These are phyloP conservation scores for Danionella dracula DNA, from an alignment of 2,797 vertebrate genomes.

Conservation along the genomic window DNA sequence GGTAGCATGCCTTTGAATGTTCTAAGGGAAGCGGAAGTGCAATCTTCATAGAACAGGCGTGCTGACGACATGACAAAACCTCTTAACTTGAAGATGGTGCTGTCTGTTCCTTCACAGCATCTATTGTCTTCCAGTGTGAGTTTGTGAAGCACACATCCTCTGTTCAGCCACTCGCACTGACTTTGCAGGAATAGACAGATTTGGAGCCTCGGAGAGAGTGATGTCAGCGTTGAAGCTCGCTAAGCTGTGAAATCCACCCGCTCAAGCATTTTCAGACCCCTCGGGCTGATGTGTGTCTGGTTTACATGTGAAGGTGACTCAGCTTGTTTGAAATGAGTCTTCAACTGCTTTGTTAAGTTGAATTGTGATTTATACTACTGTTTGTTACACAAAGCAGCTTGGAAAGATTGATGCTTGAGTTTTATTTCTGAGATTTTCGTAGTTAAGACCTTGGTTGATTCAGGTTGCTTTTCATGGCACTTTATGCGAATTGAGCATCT, in stretches of 20 bases:
- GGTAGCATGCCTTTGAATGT: conserved; percentile 9
- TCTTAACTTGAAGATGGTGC: conserved; percentile 13
- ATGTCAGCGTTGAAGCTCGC: conserved; percentile 40
- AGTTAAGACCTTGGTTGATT: too few species aligned
- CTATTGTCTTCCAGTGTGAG: conserved; percentile 21
- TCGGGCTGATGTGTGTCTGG: conserved; percentile 22
- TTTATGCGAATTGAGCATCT: too few species aligned
- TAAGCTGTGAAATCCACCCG: conserved; percentile 34
- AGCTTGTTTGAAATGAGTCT: background rate
- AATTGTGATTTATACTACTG: background rate
- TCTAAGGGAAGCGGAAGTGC: background rate
- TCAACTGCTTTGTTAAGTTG: background rate
- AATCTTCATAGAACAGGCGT: background rate
- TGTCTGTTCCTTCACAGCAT: conserved; percentile 1
- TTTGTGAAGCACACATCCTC: background rate
- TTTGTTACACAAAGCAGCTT: background rate
- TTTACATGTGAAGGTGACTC: conserved; percentile 11
- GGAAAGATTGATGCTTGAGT: too few species aligned
- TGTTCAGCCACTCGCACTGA: background rate
- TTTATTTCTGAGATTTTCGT: too few species aligned
- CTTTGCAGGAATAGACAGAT: conserved; percentile 9
- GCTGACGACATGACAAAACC: conserved; percentile 26
- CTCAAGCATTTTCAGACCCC: background rate
- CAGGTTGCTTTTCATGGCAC: background rate
- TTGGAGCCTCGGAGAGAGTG: background rate